A percentile compares a stretch with the other conserved stretches of the same genome.
phyloP scores from a whole-genome alignment of 2,797 vertebrate genomes.

The Syngnathus acus region DNA sequence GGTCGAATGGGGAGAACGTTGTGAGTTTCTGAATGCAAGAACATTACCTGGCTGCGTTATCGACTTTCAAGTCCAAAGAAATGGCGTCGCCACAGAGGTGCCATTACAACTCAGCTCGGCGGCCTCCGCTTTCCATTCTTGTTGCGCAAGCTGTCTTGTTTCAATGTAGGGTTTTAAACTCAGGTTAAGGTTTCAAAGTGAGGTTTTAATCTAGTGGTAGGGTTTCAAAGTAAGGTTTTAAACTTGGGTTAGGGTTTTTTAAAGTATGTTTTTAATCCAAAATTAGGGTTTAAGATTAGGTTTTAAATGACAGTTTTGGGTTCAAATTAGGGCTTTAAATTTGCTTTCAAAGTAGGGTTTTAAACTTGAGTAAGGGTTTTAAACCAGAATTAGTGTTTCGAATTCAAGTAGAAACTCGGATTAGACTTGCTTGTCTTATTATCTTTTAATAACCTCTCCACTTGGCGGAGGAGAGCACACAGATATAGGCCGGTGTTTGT shows the following conservation, averaged over 20 bases:
- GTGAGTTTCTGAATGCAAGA: slow-evolving; percentile 43
- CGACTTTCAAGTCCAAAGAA: slow-evolving; percentile 55
- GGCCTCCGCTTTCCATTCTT: slow-evolving; percentile 64
- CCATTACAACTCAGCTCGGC: slow-evolving; percentile 71
- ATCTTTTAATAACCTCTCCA: slow-evolving; percentile 19
- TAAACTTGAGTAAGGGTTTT: too few relatives aligned
- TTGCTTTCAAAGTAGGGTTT: too few relatives aligned
- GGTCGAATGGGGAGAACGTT: slow-evolving; percentile 20
- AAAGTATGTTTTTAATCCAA: too few relatives aligned
- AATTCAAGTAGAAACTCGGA: too few relatives aligned
- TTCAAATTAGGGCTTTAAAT: too few relatives aligned
- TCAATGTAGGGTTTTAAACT: background rate
- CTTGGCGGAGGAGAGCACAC: slow-evolving; percentile 6
- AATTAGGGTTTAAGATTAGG: too few relatives aligned
- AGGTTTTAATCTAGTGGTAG: too few relatives aligned
- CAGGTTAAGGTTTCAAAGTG: too few relatives aligned
- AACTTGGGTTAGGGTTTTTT: too few relatives aligned
- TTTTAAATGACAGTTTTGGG: too few relatives aligned
- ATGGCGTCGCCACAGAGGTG: slow-evolving; percentile 55
- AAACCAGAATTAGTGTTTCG: too few relatives aligned
- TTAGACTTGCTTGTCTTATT: slow-evolving; percentile 18
- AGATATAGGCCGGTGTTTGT: slow-evolving; percentile 22
- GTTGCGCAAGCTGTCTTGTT: slow-evolving; percentile 58
- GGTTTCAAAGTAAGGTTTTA: too few relatives aligned
- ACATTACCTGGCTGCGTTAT: slow-evolving; percentile 55